Evolutionary conservation across 2,888 invertebrate genomes (phyloP), one percentile per base, ranked within the genome.

Genomic region (Cheilosia soror): DNA sequence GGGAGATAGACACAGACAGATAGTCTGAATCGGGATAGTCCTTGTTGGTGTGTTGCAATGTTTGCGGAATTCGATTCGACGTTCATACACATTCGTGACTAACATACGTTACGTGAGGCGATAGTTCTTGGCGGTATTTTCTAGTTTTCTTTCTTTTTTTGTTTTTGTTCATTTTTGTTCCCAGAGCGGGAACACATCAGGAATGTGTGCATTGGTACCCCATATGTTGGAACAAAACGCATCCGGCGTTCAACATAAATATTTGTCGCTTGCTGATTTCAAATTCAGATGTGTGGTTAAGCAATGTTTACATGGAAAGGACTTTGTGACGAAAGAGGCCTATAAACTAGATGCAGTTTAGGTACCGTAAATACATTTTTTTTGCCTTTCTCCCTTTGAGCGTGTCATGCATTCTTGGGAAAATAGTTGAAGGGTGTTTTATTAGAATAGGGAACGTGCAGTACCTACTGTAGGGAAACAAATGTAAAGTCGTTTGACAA

Each of bases 171-270:
- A 27, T 13, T 27, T 20, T 9, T 25, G 57, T 29, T 47, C 33
- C 44, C 47, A 15, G 5, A 15, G 5, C 11, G n/a, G 33, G 11
- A 57, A 65, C 40, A 44, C 31, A 31, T 11, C 37, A 27, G 65
- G 66, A 76, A 71, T 77, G 60, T 49, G 57, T 72, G 62, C 66
- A 25, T n/a, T 55, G 68, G 49, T 62, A 49, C 27, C 65, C 71
- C 20, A 42, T n/a, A n/a, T 72, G 62, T 60, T 75, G 71, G 62
- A 85, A 81, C 85, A 80, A 85, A 81, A 85, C 76, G 85, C 85
- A 85, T 85, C 85, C 80, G 80, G 85, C 72, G 77, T 85, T 85
- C 68, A 85, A 85, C 85, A 85, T 85, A 85, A 85, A 85, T 85
- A 85, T 85, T 80, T 85, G 85, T 77, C 72, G 72, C 85, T 76